Conservation (phyloP, 2,888 invertebrate genomes). For the Lasioglossum figueresi region DNA sequence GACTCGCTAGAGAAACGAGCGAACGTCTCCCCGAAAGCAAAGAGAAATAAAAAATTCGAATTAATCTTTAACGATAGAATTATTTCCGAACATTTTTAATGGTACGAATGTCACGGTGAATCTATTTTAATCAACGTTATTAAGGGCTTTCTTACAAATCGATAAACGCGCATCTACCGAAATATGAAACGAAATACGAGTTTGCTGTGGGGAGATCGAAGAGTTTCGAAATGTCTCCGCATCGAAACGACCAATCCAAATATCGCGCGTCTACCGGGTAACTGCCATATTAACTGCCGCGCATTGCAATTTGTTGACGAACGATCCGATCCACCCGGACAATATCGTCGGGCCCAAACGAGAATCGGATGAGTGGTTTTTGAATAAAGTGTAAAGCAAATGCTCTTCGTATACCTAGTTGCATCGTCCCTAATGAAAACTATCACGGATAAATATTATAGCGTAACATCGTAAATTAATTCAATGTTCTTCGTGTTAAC, state of each 20-base stretch:
- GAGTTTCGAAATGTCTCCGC: neutral
- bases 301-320: neutral
- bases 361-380: neutral
- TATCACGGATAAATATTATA: no score
- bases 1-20: conserved; percentile 39
- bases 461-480: no score
- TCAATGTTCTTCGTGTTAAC: no score
- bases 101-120: neutral
- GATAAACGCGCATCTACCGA: no score
- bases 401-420: neutral
- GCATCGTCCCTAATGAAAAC: neutral
- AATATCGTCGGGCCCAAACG: neutral
- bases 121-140: neutral
- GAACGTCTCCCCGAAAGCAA: conserved; percentile 13
- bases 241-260: neutral
- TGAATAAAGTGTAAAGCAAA: neutral
- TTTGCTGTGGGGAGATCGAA: neutral
- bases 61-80: neutral
- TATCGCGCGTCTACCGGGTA: neutral
- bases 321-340: neutral
- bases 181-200: neutral
- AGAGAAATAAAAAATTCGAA: conserved; percentile 30
- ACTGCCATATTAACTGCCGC: neutral
- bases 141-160: neutral
- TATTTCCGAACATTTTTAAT: neutral